phyloP scores from a whole-genome alignment of 2,888 invertebrate species.

The Erebia ligea region DNA sequence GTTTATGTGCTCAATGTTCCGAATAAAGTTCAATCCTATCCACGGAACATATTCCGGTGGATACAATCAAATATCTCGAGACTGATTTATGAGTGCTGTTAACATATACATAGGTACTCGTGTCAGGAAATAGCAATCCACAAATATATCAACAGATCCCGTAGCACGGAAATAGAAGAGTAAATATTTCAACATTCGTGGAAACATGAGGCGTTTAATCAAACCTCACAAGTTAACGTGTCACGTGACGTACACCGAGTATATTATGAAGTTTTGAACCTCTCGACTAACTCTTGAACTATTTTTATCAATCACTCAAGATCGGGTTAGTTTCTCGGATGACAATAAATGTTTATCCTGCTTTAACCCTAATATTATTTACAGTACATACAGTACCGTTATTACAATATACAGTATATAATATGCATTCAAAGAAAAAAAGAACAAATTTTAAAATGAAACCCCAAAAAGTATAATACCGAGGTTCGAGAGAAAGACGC shows the following conservation, averaged over 20 bases:
- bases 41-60: slow-evolving; percentile 40
- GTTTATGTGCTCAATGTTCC: too few species aligned
- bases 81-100: not conserved
- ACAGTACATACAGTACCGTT: too few species aligned
- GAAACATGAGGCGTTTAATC: slow-evolving; percentile 44
- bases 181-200: slow-evolving; percentile 46
- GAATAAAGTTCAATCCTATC: not conserved
- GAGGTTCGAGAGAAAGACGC: not conserved
- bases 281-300: slow-evolving; percentile 38
- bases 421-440: not conserved
- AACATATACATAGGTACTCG: not conserved
- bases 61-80: not conserved
- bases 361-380: too few species aligned
- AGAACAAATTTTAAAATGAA: not conserved
- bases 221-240: slow-evolving; percentile 33
- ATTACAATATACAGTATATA: too few species aligned
- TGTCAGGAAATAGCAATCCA: slow-evolving; percentile 27
- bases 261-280: slow-evolving; percentile 32
- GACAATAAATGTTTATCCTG: not conserved
- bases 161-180: slow-evolving; percentile 41
- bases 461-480: slow-evolving; percentile 1
- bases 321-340: not conserved
- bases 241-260: not conserved
- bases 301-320: not conserved
- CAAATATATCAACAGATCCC: slow-evolving; percentile 38